Evolutionary conservation across 2,888 invertebrate species (phyloP).

Genomic region (Zaprionus lineosus): DNA sequence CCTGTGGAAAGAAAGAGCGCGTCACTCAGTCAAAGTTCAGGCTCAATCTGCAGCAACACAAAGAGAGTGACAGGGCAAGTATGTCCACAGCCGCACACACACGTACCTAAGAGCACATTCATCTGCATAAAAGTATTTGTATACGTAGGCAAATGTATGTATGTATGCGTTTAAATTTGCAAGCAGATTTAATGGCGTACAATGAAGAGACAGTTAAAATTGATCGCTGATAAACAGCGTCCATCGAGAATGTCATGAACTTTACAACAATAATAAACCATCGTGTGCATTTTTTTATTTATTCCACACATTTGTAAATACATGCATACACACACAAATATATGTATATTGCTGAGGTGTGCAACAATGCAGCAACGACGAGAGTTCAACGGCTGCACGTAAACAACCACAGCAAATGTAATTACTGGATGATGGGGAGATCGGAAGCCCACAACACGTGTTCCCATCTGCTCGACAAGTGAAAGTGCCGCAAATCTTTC

Average conservation of each 20-base stretch:
- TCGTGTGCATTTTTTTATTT: slow-evolving; percentile 27
- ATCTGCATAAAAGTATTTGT: too few relatives aligned
- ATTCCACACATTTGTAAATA: slow-evolving; percentile 18
- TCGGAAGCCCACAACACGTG: slow-evolving; percentile 54
- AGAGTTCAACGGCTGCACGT: slow-evolving; percentile 69
- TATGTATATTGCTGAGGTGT: slow-evolving; percentile 48
- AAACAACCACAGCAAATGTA: slow-evolving; percentile 45
- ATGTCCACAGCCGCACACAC: too few relatives aligned
- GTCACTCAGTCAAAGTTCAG: too few relatives aligned
- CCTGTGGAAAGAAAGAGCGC: too few relatives aligned
- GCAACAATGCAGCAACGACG: slow-evolving; percentile 23
- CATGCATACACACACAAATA: neutral
- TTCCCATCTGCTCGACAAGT: slow-evolving; percentile 63
- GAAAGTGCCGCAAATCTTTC: slow-evolving; percentile 74
- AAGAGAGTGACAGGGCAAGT: too few relatives aligned
- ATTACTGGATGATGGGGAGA: neutral
- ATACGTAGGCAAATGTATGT: too few relatives aligned
- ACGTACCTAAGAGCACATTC: too few relatives aligned
- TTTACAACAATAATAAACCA: slow-evolving; percentile 55
- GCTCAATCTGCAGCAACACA: too few relatives aligned
- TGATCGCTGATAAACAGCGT: slow-evolving; percentile 34
- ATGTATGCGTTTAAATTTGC: neutral
- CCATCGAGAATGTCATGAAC: slow-evolving; percentile 54
- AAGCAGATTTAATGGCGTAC: slow-evolving; percentile 20
- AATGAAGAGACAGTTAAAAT: slow-evolving; percentile 18